Percentiles rank a stretch among this genome's conserved stretches.
Evolutionary conservation across 2,113 vertebrate species (phyloP).

Genomic region (Propithecus coquereli): DNA sequence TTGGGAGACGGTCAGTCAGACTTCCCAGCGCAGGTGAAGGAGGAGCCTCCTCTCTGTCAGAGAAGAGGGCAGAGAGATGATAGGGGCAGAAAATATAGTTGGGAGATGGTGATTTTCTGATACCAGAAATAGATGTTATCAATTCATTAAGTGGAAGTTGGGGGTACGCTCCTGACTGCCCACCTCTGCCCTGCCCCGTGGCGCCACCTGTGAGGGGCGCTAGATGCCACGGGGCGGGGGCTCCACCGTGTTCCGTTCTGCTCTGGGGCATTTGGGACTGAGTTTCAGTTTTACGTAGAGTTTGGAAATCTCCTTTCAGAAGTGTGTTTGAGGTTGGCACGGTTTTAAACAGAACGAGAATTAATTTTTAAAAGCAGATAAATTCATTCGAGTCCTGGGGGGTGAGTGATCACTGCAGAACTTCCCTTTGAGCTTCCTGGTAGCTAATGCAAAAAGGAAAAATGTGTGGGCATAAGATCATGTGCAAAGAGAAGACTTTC

Average conservation of each 20-base stretch:
- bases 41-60: neutral
- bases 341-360: neutral
- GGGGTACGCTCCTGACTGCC: neutral
- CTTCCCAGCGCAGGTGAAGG: neutral
- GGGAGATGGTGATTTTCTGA: no score
- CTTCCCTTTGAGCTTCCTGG: neutral
- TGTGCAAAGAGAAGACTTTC: neutral
- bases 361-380: neutral
- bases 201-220: rapidly evolving
- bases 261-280: neutral
- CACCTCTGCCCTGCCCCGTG: neutral
- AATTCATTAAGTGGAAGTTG: neutral
- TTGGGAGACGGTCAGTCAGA: no score
- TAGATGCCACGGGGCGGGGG: rapidly evolving
- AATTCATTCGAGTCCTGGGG: rapidly evolving
- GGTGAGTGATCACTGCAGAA: neutral
- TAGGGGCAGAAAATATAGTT: rapidly evolving
- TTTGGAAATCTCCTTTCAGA: neutral
- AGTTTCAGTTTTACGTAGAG: neutral
- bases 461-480: neutral
- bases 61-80: no score
- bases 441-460: neutral
- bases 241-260: neutral
- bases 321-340: neutral
- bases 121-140: rapidly evolving